These are phyloP conservation scores for Lithophane ornitopus DNA, from an alignment of 2,888 invertebrate species.

Conservation along the genomic window DNA sequence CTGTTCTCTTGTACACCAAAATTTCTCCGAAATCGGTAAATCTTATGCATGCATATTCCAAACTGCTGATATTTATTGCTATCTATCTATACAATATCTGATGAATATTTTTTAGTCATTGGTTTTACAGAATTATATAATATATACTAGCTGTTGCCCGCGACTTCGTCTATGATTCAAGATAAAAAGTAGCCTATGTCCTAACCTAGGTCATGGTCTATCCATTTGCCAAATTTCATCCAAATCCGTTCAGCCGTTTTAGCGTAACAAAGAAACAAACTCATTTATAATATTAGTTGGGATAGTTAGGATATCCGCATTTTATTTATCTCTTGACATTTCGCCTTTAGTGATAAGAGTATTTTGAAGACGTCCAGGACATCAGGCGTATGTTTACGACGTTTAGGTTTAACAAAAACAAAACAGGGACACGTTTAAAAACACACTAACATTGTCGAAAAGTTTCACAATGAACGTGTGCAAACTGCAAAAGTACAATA, in stretches of 20 bases:
- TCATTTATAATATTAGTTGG: no score
- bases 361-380: not conserved
- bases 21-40: not conserved
- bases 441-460: not conserved
- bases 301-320: no score
- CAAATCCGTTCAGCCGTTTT: no score
- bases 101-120: conserved; percentile 6
- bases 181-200: no score
- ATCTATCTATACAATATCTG: not conserved
- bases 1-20: not conserved
- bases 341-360: not conserved
- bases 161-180: no score
- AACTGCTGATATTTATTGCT: not conserved
- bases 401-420: not conserved
- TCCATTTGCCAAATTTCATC: no score
- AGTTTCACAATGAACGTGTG: not conserved
- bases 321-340: not conserved
- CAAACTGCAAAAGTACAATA: not conserved
- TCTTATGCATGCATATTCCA: not conserved
- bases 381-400: not conserved
- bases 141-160: no score
- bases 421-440: not conserved
- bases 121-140: not conserved
- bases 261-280: no score
- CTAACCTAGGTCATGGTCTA: no score